A percentile compares a stretch with the other conserved stretches of the same genome.
Evolutionary conservation across 2,888 invertebrate species (phyloP).

Genomic region (Oscheius sp.): DNA sequence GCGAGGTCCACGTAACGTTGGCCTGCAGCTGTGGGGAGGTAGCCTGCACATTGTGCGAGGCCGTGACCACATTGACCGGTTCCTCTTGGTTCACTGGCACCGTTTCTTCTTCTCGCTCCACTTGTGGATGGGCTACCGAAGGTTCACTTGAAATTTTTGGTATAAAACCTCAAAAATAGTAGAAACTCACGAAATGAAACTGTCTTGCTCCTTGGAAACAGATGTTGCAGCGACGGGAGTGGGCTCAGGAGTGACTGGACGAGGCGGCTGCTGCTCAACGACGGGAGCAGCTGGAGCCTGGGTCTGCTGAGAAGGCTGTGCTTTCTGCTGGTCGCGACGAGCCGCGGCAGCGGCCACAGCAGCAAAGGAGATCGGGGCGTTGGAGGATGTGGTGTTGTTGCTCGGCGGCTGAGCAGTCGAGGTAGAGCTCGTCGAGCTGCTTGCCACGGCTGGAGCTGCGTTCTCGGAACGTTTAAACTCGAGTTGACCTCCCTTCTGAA

Average conservation of each 20-base stretch:
- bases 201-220: conserved; percentile 14
- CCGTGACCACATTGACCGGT: conserved; percentile 17
- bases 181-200: conserved; percentile 5
- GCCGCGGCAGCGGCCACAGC: conserved; percentile 57
- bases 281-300: conserved; percentile 25
- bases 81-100: conserved; percentile 18
- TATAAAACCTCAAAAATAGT: not conserved
- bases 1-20: conserved; percentile 56
- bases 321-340: conserved; percentile 47
- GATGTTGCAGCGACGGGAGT: conserved; percentile 36
- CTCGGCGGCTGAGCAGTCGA: conserved; percentile 31
- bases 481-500: conserved; percentile 41
- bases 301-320: conserved; percentile 38
- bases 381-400: conserved; percentile 41
- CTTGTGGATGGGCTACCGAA: conserved; percentile 3
- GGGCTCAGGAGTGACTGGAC: conserved; percentile 15
- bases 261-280: conserved; percentile 17
- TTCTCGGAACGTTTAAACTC: conserved; percentile 37
- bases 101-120: conserved; percentile 10
- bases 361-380: conserved; percentile 57
- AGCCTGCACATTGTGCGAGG: conserved; percentile 23
- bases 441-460: conserved; percentile 9
- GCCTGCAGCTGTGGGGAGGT: conserved; percentile 30
- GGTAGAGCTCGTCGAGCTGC: not conserved
- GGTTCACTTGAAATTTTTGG: conserved; percentile 23